Evolutionary conservation across 2,797 vertebrate species (phyloP).

Genomic region (Crypturellus tataupa): DNA sequence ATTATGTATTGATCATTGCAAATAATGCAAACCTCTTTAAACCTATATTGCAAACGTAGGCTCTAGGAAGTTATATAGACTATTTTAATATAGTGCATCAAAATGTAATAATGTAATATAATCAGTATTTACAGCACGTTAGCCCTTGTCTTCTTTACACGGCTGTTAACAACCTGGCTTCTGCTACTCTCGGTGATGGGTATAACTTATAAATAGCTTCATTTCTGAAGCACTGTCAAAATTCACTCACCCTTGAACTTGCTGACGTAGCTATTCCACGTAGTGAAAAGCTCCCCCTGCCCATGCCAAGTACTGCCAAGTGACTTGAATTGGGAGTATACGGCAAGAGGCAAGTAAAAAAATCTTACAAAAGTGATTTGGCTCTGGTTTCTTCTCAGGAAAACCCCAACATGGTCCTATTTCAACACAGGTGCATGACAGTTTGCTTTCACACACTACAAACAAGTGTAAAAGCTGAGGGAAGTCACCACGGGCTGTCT

Average conservation of each 20-base stretch:
- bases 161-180: background rate
- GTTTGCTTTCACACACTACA: background rate
- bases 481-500: background rate
- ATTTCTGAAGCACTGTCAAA: background rate
- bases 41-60: background rate
- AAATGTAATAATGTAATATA: background rate
- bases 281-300: background rate
- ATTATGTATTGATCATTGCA: background rate
- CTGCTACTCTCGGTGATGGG: background rate
- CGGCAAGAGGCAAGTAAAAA: background rate
- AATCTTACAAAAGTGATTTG: background rate
- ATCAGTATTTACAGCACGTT: background rate
- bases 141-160: background rate
- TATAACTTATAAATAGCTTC: background rate
- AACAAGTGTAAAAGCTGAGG: accelerated
- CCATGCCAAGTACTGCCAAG: background rate
- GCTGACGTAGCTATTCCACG: background rate
- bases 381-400: background rate
- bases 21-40: background rate
- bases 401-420: accelerated
- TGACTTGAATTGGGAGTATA: background rate
- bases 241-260: background rate
- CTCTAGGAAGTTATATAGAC: background rate
- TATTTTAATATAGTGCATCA: background rate
- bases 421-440: background rate